Evolutionary conservation across 2,797 vertebrate genomes (phyloP), one percentile per base, ranked within the genome.

Genomic region (Sciaenops ocellatus): DNA sequence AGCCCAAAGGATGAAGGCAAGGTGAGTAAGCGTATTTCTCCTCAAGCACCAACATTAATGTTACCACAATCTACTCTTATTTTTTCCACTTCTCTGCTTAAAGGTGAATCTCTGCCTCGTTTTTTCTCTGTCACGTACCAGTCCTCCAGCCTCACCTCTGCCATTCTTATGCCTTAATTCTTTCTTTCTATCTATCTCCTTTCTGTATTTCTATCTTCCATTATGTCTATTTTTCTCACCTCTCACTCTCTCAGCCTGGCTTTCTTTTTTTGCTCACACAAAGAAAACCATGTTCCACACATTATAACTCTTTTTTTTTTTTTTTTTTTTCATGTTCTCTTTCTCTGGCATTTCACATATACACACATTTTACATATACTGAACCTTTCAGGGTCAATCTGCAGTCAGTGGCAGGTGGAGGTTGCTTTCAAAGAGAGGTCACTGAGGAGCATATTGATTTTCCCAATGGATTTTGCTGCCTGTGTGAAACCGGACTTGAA

Each of bases 1-100:
- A 98, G 97, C 87, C 98, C 98, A 71, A 98, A 97, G 94, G 98
- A 99, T 69, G 98, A 99, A 93, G 98, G 98, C 77, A 99, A 99
- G 96, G 98, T 99, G 93, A 97, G 97, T 94, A 89, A 67, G 34
- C 22, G 48, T 46, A 83, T 70, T 72, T 83, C 62, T 76, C 51
- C 70, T 67, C 15, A 1, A 22, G 38, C 60, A 48, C 28, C 30
- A n/a, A 6, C 1, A 47, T 30, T 16, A 20, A 56, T 34, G 26
- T 46, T 42, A 77, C 26, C 55, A 62, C 6, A 30, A 11, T 54
- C 38, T 66, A 24, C 12, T 59, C 13, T n/a, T 6, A 6, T 28
- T 65, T 10, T 26, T 52, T 52, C 22, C 20, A 13, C 51, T 54
- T 46, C n/a, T 66, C 30, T 59, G 34, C 60, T 41, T 77, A 9